These are phyloP conservation scores for Sphaerodactylus townsendi DNA, from an alignment of 2,113 vertebrate species.

Conservation along the genomic window DNA sequence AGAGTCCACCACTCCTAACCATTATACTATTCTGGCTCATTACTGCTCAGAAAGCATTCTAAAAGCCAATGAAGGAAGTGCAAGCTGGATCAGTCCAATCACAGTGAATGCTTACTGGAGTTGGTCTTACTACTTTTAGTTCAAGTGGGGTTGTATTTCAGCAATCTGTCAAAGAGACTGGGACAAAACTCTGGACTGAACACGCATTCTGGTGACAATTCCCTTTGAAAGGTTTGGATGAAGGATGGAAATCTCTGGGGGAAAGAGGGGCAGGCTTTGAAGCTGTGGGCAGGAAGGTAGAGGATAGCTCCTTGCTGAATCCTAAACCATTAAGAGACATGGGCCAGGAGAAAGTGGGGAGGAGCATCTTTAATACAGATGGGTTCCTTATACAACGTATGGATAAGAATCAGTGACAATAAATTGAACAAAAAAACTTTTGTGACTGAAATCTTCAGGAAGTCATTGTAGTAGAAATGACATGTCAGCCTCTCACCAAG, in stretches of 20 bases:
- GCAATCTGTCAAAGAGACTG: not conserved
- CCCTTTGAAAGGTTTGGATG: not conserved
- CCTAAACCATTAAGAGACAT: not conserved
- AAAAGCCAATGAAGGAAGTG: not conserved
- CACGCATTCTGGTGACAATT: not conserved
- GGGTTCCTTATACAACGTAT: not conserved
- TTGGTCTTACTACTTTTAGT: not conserved
- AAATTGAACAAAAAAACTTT: not conserved
- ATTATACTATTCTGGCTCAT: too few species aligned
- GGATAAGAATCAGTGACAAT: not conserved
- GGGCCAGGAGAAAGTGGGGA: not conserved
- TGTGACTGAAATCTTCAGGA: not conserved
- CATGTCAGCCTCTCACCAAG: slow-evolving; percentile 75
- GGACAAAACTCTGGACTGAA: not conserved
- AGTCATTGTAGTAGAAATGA: not conserved
- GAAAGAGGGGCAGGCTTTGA: not conserved
- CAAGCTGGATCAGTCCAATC: not conserved
- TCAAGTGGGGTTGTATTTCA: not conserved
- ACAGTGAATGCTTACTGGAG: not conserved
- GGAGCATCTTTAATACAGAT: not conserved
- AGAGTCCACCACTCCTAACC: too few species aligned
- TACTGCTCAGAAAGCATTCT: not conserved
- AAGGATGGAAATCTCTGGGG: not conserved
- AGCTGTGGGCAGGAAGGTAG: not conserved
- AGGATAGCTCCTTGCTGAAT: not conserved